A percentile compares a stretch with the other conserved stretches of the same genome.
Conservation (phyloP, 2,888 invertebrate genomes). For the Lottia gigantea region DNA sequence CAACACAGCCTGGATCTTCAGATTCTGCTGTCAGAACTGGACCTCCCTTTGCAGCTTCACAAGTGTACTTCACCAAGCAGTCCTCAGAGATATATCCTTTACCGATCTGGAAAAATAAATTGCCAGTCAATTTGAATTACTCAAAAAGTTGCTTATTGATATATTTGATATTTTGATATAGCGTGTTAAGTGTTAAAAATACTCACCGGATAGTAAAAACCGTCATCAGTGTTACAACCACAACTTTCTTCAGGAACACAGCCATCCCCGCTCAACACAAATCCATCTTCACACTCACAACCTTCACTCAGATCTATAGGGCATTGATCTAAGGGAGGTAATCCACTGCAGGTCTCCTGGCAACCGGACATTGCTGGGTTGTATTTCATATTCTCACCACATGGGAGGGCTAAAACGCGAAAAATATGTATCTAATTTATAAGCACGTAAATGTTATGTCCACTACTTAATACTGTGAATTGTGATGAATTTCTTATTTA, state of each 20-base stretch:
- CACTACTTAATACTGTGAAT: no score
- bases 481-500: no score
- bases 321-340: constrained; percentile 19
- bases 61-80: neutral
- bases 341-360: constrained; percentile 27
- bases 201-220: constrained; percentile 37
- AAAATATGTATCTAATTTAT: no score
- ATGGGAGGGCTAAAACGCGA: constrained; percentile 27
- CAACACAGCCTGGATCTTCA: neutral
- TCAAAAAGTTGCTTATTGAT: no score
- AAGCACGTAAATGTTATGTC: no score
- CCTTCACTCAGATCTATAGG: constrained; percentile 40
- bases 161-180: no score
- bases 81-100: neutral
- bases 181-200: no score
- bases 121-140: no score
- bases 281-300: constrained; percentile 57
- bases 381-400: constrained; percentile 31
- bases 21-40: neutral
- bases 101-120: neutral
- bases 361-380: constrained; percentile 29
- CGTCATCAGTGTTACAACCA: constrained; percentile 46
- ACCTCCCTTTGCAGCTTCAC: neutral
- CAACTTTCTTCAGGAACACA: constrained; percentile 41
- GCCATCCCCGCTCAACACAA: constrained; percentile 35